A percentile compares a stretch with the other conserved stretches of the same genome.
Evolutionary conservation across 2,113 vertebrate genomes (phyloP).

Genomic region (Amphiprion ocellaris): DNA sequence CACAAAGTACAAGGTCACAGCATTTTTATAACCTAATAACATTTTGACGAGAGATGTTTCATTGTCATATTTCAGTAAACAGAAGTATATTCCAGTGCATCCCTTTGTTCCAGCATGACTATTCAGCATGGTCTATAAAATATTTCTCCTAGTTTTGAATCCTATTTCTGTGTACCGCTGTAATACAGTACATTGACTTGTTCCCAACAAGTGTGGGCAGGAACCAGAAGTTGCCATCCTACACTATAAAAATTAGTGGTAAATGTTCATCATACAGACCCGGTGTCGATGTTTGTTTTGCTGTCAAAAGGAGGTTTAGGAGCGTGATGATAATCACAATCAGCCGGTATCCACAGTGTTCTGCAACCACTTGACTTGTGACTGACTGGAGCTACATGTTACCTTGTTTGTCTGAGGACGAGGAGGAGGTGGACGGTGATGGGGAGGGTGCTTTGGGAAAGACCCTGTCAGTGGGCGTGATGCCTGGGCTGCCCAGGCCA

Average conservation of each 20-base stretch:
- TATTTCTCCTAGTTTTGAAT: constrained; percentile 38
- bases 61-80: constrained; percentile 53
- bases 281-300: constrained; percentile 44
- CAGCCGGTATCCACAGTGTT: constrained; percentile 33
- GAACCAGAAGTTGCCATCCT: constrained; percentile 45
- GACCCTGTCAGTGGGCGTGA: constrained; percentile 95
- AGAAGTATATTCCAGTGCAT: constrained; percentile 72
- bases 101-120: constrained; percentile 68
- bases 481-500: constrained; percentile 93
- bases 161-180: constrained; percentile 31
- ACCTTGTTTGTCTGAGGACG: constrained; percentile 82
- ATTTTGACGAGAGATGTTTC: constrained; percentile 41
- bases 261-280: constrained; percentile 51
- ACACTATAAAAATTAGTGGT: constrained; percentile 51
- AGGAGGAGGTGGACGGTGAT: constrained; percentile 79
- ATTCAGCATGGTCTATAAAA: constrained; percentile 45
- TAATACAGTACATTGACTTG: constrained; percentile 35
- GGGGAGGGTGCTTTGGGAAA: constrained; percentile 89
- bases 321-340: constrained; percentile 30
- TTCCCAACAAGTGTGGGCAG: constrained; percentile 33
- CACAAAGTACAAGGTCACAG: constrained; percentile 42
- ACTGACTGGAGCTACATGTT: constrained; percentile 70
- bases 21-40: constrained; percentile 44
- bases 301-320: constrained; percentile 10
- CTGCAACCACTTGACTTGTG: constrained; percentile 23